Conservation (phyloP, 2,113 vertebrate species). For the Oryzias javanicus region DNA sequence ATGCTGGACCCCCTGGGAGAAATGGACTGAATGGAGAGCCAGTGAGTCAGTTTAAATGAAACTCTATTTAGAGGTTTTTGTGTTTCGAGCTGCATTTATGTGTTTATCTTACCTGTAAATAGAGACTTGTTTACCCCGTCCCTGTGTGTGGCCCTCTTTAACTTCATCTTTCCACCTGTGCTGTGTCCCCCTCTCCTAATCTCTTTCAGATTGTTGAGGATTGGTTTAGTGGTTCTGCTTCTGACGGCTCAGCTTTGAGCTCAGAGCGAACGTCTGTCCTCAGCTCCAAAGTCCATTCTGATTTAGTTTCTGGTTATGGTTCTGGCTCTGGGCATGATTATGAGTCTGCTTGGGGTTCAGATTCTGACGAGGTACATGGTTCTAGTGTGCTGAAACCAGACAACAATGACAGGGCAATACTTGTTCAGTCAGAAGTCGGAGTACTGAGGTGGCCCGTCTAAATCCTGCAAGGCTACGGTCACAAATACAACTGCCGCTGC, state of each 20-base stretch:
- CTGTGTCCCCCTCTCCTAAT: slow-evolving; percentile 22
- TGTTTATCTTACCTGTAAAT: background rate
- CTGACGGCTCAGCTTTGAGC: slow-evolving; percentile 54
- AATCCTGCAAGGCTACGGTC: too few species aligned
- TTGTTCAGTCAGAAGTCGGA: slow-evolving; percentile 35
- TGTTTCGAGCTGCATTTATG: rapidly evolving
- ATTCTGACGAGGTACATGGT: slow-evolving; percentile 65
- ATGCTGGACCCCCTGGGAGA: slow-evolving; percentile 72
- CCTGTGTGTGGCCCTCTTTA: background rate
- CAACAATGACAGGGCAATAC: slow-evolving; percentile 56
- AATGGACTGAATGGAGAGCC: slow-evolving; percentile 77
- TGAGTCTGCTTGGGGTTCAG: slow-evolving; percentile 60
- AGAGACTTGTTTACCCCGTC: background rate
- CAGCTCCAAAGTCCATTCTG: slow-evolving; percentile 30
- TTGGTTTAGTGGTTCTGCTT: slow-evolving; percentile 73
- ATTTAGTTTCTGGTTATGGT: slow-evolving; percentile 44
- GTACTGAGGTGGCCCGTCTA: slow-evolving; percentile 14
- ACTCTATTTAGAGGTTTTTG: background rate
- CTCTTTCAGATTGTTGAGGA: slow-evolving; percentile 71
- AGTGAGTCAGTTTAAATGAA: slow-evolving; percentile 69
- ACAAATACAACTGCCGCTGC: too few species aligned
- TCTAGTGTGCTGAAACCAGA: slow-evolving; percentile 47
- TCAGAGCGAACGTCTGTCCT: slow-evolving; percentile 47
- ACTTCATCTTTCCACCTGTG: slow-evolving; percentile 3
- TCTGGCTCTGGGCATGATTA: slow-evolving; percentile 60